Conservation (phyloP, 2,797 vertebrate species). For the Oryzias sinensis region DNA sequence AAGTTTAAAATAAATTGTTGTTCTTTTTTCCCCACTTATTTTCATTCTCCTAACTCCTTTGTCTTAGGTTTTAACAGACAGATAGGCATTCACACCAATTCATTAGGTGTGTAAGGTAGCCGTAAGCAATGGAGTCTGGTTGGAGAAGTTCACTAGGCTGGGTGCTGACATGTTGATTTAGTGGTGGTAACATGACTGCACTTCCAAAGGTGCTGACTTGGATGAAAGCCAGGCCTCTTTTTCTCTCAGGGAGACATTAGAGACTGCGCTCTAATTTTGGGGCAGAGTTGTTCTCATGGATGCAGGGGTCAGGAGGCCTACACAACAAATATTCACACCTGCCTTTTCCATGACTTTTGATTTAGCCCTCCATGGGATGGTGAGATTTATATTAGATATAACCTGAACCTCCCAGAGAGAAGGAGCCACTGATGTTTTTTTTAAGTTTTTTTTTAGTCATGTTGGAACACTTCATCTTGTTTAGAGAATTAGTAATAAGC, state of each 20-base stretch:
- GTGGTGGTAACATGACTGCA: constrained; percentile 79
- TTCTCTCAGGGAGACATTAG: constrained; percentile 72
- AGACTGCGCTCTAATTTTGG: constrained; percentile 75
- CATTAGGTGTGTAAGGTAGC: constrained; percentile 72
- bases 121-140: constrained; percentile 69
- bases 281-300: constrained; percentile 55
- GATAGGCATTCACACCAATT: constrained; percentile 69
- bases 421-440: neutral
- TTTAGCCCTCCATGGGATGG: constrained; percentile 29
- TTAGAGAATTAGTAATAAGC: neutral
- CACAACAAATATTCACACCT: constrained; percentile 76
- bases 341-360: constrained; percentile 55
- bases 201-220: constrained; percentile 83
- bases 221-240: constrained; percentile 78
- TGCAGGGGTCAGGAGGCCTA: constrained; percentile 51
- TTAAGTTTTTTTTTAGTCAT: neutral
- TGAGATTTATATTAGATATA: constrained; percentile 16
- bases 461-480: neutral
- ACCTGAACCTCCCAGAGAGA: constrained; percentile 8
- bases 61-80: constrained; percentile 51
- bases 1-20: neutral
- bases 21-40: neutral
- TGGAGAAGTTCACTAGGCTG: constrained; percentile 75
- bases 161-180: constrained; percentile 84
- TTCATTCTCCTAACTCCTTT: constrained; percentile 31